Evolutionary conservation across 2,113 vertebrate genomes (phyloP).

Genomic region (Dolichotis patagonum): DNA sequence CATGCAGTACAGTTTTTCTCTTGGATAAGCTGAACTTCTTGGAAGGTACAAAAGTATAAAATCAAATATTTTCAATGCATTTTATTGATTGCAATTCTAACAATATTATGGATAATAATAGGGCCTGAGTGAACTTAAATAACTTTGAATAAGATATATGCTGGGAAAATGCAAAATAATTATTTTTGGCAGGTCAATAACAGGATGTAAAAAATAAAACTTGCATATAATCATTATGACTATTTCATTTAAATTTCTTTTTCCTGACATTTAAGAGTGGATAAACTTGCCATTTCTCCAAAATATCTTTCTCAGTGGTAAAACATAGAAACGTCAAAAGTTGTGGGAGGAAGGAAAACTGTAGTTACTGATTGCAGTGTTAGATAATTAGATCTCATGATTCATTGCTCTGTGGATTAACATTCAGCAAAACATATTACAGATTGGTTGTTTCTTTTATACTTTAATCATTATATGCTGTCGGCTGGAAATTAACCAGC

Average conservation of each 20-base stretch:
- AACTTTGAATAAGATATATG: neutral
- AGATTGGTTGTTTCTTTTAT: neutral
- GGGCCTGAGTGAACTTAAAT: neutral
- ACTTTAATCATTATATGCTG: constrained; percentile 28
- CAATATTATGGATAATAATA: neutral
- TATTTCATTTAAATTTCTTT: neutral
- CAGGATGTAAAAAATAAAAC: constrained; percentile 16
- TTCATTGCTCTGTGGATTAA: neutral
- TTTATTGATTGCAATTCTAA: neutral
- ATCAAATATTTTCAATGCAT: neutral
- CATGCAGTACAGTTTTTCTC: neutral
- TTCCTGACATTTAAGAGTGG: neutral
- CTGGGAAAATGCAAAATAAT: neutral
- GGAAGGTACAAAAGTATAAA: neutral
- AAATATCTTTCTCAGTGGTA: neutral
- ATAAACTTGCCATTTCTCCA: neutral
- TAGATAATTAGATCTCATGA: neutral
- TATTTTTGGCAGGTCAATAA: constrained; percentile 1
- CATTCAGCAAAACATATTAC: neutral
- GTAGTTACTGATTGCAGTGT: neutral
- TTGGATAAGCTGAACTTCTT: neutral
- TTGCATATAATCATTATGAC: neutral
- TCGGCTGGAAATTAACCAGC: constrained; percentile 36
- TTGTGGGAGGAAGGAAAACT: neutral
- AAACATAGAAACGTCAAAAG: neutral